Evolutionary conservation across 2,797 vertebrate genomes (phyloP).

Genomic region (Paguma larvata): DNA sequence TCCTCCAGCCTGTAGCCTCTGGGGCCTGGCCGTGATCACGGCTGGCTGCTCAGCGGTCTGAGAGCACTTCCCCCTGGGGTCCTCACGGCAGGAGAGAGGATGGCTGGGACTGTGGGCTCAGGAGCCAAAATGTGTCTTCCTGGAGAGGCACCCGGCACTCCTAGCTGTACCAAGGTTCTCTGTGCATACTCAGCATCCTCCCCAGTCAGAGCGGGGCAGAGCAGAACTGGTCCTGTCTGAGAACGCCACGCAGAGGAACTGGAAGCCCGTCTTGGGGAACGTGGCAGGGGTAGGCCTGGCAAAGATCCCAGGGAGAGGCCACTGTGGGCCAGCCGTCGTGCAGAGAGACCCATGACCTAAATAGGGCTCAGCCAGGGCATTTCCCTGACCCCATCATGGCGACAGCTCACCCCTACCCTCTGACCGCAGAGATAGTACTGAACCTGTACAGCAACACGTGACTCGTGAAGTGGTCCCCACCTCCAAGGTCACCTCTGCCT

Average conservation of each 20-base stretch:
- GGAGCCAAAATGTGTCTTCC: neutral
- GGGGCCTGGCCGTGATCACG: neutral
- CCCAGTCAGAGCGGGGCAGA: accelerated
- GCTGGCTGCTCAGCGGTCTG: neutral
- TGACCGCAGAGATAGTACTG: neutral
- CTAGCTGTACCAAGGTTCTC: neutral
- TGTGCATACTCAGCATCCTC: no score
- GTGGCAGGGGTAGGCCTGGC: neutral
- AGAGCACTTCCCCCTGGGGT: neutral
- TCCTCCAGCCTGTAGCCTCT: neutral
- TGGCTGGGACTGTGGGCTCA: neutral
- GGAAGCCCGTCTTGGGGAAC: neutral
- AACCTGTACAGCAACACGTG: neutral
- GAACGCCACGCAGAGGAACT: neutral
- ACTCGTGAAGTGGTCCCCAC: neutral
- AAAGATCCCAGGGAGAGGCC: neutral
- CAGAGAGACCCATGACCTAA: neutral
- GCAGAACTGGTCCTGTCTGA: neutral
- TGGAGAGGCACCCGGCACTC: neutral
- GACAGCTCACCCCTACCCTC: neutral
- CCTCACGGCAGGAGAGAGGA: neutral
- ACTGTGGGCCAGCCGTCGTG: neutral
- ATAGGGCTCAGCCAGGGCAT: neutral
- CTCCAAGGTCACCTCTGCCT: neutral
- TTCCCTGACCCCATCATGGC: neutral